phyloP scores from a whole-genome alignment of 2,888 invertebrate species.

The Machimus atricapillus region DNA sequence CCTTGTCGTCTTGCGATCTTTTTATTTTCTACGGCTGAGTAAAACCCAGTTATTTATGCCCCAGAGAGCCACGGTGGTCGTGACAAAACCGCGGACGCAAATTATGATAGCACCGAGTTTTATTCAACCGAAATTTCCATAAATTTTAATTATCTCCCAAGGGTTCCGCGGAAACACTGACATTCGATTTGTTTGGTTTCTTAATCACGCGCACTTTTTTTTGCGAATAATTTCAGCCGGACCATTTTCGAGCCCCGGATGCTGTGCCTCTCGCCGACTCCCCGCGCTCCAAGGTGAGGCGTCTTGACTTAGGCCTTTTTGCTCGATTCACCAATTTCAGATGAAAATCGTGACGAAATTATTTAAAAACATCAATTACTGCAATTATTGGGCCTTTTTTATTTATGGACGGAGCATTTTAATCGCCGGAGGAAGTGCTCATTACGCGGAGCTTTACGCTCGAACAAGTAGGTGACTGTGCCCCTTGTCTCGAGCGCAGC shows the following conservation, averaged over 20 bases:
- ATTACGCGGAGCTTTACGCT: conserved; percentile 16
- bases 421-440: conserved; percentile 1
- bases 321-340: background rate
- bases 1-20: background rate
- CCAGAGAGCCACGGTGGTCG: conserved; percentile 43
- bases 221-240: background rate
- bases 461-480: background rate
- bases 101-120: conserved; percentile 45
- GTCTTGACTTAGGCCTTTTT: background rate
- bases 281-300: background rate
- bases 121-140: conserved; percentile 45
- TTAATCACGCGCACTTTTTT: conserved; percentile 29
- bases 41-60: conserved; percentile 42
- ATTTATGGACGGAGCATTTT: conserved; percentile 1
- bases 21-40: conserved; percentile 34
- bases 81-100: conserved; percentile 42
- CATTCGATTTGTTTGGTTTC: conserved; percentile 38
- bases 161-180: conserved; percentile 36
- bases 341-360: conserved; percentile 17
- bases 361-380: conserved; percentile 23
- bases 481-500: background rate
- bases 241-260: background rate
- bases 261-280: background rate
- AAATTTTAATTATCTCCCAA: conserved; percentile 45
- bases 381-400: background rate